These are phyloP conservation scores for Corynorhinus townsendii DNA, from an alignment of 2,113 vertebrate genomes.

Conservation along the genomic window DNA sequence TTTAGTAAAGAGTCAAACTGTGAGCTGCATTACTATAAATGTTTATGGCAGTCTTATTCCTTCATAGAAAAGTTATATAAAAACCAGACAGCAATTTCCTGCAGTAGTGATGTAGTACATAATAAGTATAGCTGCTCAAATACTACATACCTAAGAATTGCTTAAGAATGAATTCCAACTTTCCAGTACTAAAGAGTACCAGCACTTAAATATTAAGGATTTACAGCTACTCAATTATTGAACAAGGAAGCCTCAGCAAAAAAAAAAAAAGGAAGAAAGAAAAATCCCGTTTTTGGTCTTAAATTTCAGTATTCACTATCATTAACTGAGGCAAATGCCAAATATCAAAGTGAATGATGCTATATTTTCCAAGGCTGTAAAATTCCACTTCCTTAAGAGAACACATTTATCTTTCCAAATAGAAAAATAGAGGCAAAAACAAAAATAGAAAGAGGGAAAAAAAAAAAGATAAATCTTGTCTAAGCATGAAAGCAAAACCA, in stretches of 20 bases:
- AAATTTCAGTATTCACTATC: slow-evolving; percentile 36
- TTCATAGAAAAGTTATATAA: background rate
- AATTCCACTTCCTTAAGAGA: slow-evolving; percentile 10
- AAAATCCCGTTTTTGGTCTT: background rate
- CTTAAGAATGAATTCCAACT: background rate
- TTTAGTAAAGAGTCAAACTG: background rate
- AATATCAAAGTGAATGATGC: slow-evolving; percentile 25
- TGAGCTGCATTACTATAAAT: background rate
- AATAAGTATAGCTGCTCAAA: background rate
- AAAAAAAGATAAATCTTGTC: background rate
- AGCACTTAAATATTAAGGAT: background rate
- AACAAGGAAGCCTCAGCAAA: background rate
- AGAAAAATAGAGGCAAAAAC: background rate
- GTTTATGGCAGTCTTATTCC: background rate
- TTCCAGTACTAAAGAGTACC: background rate
- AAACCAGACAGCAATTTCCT: background rate
- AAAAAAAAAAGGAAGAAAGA: background rate
- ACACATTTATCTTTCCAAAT: slow-evolving; percentile 4
- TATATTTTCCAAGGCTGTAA: slow-evolving; percentile 21
- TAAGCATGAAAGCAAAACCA: background rate
- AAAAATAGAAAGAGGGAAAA: background rate
- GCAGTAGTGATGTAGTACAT: background rate
- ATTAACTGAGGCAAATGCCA: background rate
- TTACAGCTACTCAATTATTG: slow-evolving; percentile 4
- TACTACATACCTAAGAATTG: background rate